Evolutionary conservation across 1,140 invertebrate species (phyloP), one percentile per base, ranked within the genome.

Genomic region (Trichoplusia ni): DNA sequence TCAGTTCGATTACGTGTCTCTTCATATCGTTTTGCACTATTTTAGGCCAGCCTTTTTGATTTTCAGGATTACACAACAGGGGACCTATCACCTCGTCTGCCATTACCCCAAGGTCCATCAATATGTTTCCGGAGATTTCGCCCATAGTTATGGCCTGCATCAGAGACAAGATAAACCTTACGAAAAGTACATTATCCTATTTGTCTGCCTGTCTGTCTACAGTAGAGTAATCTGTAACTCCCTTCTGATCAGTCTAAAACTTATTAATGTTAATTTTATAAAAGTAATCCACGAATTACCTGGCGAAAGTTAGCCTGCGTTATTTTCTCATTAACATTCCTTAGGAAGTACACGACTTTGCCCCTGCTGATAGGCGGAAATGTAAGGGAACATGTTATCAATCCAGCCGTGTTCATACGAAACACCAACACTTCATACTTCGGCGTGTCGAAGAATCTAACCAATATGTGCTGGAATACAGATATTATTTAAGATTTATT

Each of bases 71-170:
- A 23, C 92, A 93, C 16, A 97, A 79, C 7, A 97, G 74, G 14
- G 96, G 96, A 3, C 95, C 91, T 14, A 96, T 92, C 76, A 96
- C 95, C 75, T 97, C 94, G 76, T 97, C 95, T 2, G 96, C 92
- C 73, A 97, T 93, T 7, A 94, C 91, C 16, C 93, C 93, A 0
- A 98, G 79, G 79, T 97, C 95, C 56, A 97, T 95, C 0, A 98
- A 88, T 0, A 96, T 94, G 67, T 94, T 94, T 1, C 94, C 92
- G 1, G 95, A 93, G 75, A 98, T 92, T 83, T 98, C 96, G 4
- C 97, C 97, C 67, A 94, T 94, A n/a, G 95, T 92, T 4, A 97
- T 73, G 14, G 51, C 61, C 90, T 91, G 54, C 27, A n/a, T n/a
- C n/a, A n/a, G n/a, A n/a, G n/a, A n/a, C n/a, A n/a, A n/a, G n/a